Evolutionary conservation across 1,140 invertebrate genomes (phyloP).

Genomic region (Colletes gigas): DNA sequence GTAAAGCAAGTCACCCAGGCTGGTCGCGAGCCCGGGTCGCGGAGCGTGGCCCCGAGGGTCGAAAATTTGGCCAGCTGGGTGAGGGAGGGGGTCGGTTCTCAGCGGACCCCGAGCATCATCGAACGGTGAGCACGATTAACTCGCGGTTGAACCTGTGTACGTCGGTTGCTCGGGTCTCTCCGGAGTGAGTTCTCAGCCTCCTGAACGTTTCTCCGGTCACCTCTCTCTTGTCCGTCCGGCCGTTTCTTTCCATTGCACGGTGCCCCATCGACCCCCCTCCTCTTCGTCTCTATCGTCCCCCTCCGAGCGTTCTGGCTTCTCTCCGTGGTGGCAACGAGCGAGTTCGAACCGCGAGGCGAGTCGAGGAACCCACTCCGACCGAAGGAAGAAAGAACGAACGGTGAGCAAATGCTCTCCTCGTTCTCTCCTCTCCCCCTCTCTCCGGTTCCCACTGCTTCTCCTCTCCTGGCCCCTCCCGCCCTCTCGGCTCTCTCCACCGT

Average conservation of each 20-base stretch:
- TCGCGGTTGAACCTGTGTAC: conserved; percentile 44
- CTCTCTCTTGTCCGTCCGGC: conserved; percentile 14
- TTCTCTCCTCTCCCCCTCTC: conserved; percentile 29
- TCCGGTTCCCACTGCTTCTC: conserved; percentile 22
- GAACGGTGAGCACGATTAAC: conserved; percentile 44
- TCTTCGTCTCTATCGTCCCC: conserved; percentile 13
- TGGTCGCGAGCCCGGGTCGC: too few relatives aligned
- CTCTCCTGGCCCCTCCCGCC: conserved; percentile 21
- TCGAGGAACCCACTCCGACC: conserved; percentile 53
- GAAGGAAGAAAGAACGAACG: conserved; percentile 55
- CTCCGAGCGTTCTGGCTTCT: conserved; percentile 22
- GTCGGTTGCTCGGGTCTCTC: conserved; percentile 40
- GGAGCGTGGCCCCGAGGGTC: not conserved
- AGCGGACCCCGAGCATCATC: conserved; percentile 37
- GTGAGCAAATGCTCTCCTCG: conserved; percentile 66
- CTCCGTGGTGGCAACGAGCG: conserved; percentile 57
- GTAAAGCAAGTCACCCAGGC: too few relatives aligned
- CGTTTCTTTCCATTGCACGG: conserved; percentile 23
- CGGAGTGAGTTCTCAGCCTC: conserved; percentile 67
- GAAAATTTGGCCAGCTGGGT: conserved; percentile 6
- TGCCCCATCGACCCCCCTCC: not conserved
- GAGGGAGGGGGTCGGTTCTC: conserved; percentile 16
- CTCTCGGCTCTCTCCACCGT: not conserved
- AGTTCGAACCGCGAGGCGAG: conserved; percentile 59
- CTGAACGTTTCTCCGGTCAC: conserved; percentile 32